A percentile compares a stretch with the other conserved stretches of the same genome.
phyloP scores from a whole-genome alignment of 1,140 invertebrate genomes.

The Brachionus rubens region DNA sequence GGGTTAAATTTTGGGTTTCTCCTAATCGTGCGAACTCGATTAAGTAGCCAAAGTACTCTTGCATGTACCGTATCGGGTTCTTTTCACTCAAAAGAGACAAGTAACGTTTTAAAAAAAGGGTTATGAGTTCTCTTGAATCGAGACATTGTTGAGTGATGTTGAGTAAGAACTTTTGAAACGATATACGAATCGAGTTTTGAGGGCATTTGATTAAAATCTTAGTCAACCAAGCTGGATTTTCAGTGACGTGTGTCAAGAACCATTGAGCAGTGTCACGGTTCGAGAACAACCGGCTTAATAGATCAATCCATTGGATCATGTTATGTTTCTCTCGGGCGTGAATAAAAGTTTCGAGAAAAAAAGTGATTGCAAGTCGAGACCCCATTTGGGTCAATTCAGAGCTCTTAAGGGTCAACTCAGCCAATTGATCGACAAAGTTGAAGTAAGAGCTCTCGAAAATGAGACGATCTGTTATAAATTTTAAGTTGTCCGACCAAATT shows the following conservation, averaged over 20 bases:
- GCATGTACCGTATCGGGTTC: slow-evolving; percentile 71
- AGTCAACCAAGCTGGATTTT: neutral
- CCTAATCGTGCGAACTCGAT: slow-evolving; percentile 91
- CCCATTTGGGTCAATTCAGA: neutral
- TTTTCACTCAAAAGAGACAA: neutral
- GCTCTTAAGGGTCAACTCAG: neutral
- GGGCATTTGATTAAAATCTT: slow-evolving; percentile 30
- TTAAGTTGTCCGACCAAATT: slow-evolving; percentile 31
- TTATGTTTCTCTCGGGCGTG: slow-evolving; percentile 21
- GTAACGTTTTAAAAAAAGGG: neutral
- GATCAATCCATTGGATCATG: slow-evolving; percentile 14
- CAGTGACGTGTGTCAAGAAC: neutral
- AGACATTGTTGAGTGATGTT: neutral
- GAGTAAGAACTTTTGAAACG: slow-evolving; percentile 34
- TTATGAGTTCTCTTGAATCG: neutral
- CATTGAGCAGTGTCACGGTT: neutral
- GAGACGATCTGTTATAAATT: slow-evolving; percentile 1
- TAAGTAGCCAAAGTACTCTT: slow-evolving; percentile 84
- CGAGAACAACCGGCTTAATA: neutral
- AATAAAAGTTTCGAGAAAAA: slow-evolving; percentile 31
- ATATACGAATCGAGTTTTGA: neutral
- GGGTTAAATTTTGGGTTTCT: slow-evolving; percentile 81
- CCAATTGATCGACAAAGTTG: slow-evolving; percentile 18
- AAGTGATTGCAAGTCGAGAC: neutral
- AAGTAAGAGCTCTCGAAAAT: slow-evolving; percentile 16